These are phyloP conservation scores for Gasteruption jaculator DNA, from an alignment of 2,888 invertebrate species.

Conservation along the genomic window DNA sequence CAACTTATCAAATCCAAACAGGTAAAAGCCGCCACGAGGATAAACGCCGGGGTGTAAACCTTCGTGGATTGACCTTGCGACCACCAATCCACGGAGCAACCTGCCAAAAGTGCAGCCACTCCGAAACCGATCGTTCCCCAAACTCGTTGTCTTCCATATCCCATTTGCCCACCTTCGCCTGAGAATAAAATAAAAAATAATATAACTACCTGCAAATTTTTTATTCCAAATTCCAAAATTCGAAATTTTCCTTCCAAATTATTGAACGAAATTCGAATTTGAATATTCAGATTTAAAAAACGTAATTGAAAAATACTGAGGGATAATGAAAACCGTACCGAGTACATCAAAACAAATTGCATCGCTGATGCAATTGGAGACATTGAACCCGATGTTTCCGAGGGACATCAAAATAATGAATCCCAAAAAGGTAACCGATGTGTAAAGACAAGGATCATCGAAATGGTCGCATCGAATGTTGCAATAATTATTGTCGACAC, in stretches of 20 bases:
- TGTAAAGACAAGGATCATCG: slow-evolving; percentile 53
- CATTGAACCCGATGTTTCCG: slow-evolving; percentile 78
- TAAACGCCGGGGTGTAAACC: slow-evolving; percentile 70
- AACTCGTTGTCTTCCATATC: slow-evolving; percentile 74
- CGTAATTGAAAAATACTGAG: slow-evolving; percentile 7
- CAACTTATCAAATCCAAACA: slow-evolving; percentile 66
- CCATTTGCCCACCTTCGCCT: slow-evolving; percentile 66
- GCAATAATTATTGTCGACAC: slow-evolving; percentile 22
- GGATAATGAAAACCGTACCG: slow-evolving; percentile 52
- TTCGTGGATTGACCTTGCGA: slow-evolving; percentile 57
- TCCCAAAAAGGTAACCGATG: slow-evolving; percentile 65
- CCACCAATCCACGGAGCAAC: slow-evolving; percentile 65
- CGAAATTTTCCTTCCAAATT: no score
- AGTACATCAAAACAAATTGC: slow-evolving; percentile 87
- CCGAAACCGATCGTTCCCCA: slow-evolving; percentile 84
- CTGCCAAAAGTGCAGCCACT: slow-evolving; percentile 66
- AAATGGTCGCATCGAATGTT: slow-evolving; percentile 30
- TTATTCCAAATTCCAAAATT: slow-evolving; percentile 1
- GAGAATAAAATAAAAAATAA: slow-evolving; percentile 18
- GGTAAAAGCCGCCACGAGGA: slow-evolving; percentile 64
- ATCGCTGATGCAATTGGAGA: slow-evolving; percentile 82
- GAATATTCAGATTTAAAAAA: no score
- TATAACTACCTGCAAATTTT: slow-evolving; percentile 7
- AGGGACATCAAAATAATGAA: slow-evolving; percentile 69
- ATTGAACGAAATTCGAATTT: no score